Evolutionary conservation across 2,888 invertebrate genomes (phyloP), one percentile per base, ranked within the genome.

Genomic region (Pachycephus smyrnensis): DNA sequence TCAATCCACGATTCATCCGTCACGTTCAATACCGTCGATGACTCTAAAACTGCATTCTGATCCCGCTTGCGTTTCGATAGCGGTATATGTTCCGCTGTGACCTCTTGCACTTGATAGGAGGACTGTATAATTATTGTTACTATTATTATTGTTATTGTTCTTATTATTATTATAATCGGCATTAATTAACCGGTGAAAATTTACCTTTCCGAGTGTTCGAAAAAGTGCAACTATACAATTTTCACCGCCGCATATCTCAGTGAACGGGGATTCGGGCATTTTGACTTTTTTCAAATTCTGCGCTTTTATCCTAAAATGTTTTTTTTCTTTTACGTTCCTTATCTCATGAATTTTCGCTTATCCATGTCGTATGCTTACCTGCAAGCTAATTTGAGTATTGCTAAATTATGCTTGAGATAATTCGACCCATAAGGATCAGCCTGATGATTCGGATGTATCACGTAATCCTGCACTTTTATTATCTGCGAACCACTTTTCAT

Each of bases 311-410:
- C 40, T 55, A 12, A 1, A 33, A 33, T 33, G n/a, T n/a, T n/a
- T n/a, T 33, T 33, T 33, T 33, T 33, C 4, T 33, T 33, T 33
- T 33, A 33, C 4, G 33, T 3, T 33, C 33, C 4, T 33, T 33
- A 33, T 4, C 33, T 1, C 4, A 33, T 33, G 33, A 4, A 1
- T 33, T 33, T 33, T 33, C 33, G 33, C 33, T 33, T 33, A 35
- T 35, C 4, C 4, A 9, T 35, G 4, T 6, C 35, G 15, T 69
- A 12, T 11, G 3, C 32, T 37, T 33, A 73, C 81, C 76, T 84
- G 83, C 88, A 88, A 31, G 82, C 80, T n/a, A 88, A 78, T 79
- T 81, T 85, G 3, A 83, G 71, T 69, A 88, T 80, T 3, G 85
- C 87, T n/a, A 87, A 12, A 73, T 87, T 85, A 74, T 87, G 83